A percentile compares a stretch with the other conserved stretches of the same genome.
These are phyloP conservation scores for Gryllus longicercus DNA, from an alignment of 2,888 invertebrate genomes.

Conservation along the genomic window DNA sequence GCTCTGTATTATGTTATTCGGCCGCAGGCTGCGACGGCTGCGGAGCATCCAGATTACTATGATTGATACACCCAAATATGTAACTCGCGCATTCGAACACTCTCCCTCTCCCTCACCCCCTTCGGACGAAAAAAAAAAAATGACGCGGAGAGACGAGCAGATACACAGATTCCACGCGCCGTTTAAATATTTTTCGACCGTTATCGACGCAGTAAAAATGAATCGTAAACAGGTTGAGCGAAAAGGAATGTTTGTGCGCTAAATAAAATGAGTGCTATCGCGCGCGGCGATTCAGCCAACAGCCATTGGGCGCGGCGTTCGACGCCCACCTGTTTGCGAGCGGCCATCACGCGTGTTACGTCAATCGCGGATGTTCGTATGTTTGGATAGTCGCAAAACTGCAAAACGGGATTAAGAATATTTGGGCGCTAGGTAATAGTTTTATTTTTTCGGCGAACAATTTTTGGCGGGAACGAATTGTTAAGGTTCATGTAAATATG, in stretches of 20 bases:
- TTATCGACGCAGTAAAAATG: constrained; percentile 3
- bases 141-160: not conserved
- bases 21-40: not conserved
- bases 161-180: not conserved
- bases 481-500: no score
- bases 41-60: not conserved
- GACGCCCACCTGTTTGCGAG: no score
- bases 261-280: constrained; percentile 17
- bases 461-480: no score
- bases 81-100: not conserved
- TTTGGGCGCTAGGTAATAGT: no score
- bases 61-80: constrained; percentile 1
- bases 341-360: no score
- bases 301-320: no score
- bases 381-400: no score
- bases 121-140: not conserved
- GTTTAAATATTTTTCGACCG: not conserved
- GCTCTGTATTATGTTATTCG: constrained; percentile 6
- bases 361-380: no score
- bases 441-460: no score
- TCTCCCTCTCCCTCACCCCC: not conserved
- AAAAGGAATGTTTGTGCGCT: not conserved
- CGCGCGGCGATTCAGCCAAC: not conserved
- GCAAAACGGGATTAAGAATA: no score
- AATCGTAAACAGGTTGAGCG: not conserved